Base-by-base conservation (phyloP, 2,888 invertebrate species). In the Teleogryllus oceanicus region DNA sequence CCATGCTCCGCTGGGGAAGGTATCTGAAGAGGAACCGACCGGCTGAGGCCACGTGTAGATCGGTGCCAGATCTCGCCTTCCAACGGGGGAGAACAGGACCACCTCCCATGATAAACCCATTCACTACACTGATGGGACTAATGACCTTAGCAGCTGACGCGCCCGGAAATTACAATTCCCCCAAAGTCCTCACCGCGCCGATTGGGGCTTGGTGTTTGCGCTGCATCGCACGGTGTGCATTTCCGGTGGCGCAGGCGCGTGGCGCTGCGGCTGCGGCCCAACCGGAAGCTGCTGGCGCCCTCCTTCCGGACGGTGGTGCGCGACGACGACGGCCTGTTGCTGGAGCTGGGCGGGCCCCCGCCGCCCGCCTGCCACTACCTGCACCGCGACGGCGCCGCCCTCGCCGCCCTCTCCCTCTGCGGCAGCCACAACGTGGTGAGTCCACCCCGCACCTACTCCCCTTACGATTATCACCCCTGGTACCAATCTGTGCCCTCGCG, bases 321-420 rank as follows among this genome's bases (percentile, higher is more conserved):
- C 80, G 85, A 86, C 78, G 88, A 86, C 75, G 87, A 89, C 81
- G 86, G 86, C n/a, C 88, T 78, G 81, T 81, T 83, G 77, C 81
- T 83, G 78, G 50, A 84, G 78, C 78, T 87, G 50, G 83, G 86
- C n/a, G 62, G 74, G 20, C 62, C 10, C 83, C 84, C 78, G 83
- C 84, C 18, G 84, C 86, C 2, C 83, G 88, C 20, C 74, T 93
- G 93, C 85, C 92, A 93, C 85, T 94, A 90, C 86, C 87, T 93
- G 77, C 92, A 93, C 85, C 90, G 91, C 82, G 87, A 87, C 1
- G 87, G 86, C 18, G 88, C 89, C 49, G 90, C 92, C 1, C 80
- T 83, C 49, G 93, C 93, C 12, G 92, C 93, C 2, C 88, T 94
- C 82, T 93, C 92, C 83, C 89, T 92, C 75, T 93, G 93, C 85